Base-by-base conservation (phyloP, 2,888 invertebrate genomes). In the Melanostoma scalare region DNA sequence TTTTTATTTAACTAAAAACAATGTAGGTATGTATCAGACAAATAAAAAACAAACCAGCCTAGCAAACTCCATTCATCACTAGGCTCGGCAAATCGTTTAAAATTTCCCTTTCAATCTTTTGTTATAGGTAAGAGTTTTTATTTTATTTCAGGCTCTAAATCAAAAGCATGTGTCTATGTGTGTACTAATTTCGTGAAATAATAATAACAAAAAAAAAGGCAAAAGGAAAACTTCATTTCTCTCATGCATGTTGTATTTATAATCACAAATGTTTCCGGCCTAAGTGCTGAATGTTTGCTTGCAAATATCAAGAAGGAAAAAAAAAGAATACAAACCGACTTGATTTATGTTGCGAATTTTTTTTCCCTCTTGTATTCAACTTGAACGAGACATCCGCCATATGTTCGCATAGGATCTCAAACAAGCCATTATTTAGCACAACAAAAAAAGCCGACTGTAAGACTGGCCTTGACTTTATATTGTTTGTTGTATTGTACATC, bases 391-490 rank as follows among this genome's bases (percentile, higher is more conserved):
- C 84, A 84, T 79, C 84, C 84, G 84, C 78, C 84, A 78, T 67
- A 78, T 79, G 78, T 65, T 68, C 46, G 58, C 46, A 48, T 20
- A 60, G 65, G 60, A 74, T 84, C 68, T 78, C 33, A 78, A 82
- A 58, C 78, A 60, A 78, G 61, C 20, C 73, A 65, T 53, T 71
- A 58, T 73, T 69, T 69, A 35, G 52, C 73, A 73, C 61, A 63
- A 61, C 40, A 73, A 46, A 58, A 69, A 60, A 53, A 50, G 44
- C 74, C 55, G 65, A 74, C 74, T 63, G 46, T 67, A 63, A 48
- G 58, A 71, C 79, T 84, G 84, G 84, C 84, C 84, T 84, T 84
- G 84, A 84, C 84, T 84, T 84, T 67, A 72, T 71, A 71, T 69
- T 38, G 58, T 48, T 31, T 69, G 10, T 53, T 40, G 42, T 36